These are phyloP conservation scores for Uloborus diversus DNA, from an alignment of 1,140 invertebrate genomes.

Conservation along the genomic window DNA sequence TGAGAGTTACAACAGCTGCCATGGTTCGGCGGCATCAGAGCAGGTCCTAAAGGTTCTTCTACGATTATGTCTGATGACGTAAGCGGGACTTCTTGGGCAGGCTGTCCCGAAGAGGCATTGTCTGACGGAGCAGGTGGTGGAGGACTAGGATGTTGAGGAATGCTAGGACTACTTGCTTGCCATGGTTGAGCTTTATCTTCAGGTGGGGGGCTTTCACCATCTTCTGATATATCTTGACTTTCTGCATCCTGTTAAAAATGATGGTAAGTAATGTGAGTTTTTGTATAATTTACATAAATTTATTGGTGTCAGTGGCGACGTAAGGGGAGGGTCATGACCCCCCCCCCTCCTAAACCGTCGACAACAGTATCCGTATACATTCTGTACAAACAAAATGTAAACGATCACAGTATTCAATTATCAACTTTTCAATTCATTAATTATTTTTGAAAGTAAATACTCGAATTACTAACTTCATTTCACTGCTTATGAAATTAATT, in stretches of 20 bases:
- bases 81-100: neutral
- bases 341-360: no score
- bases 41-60: neutral
- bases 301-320: no score
- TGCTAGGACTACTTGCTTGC: constrained; percentile 26
- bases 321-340: no score
- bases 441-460: no score
- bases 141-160: constrained; percentile 49
- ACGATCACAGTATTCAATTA: no score
- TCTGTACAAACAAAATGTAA: no score
- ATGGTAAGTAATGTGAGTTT: no score
- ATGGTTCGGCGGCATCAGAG: constrained; percentile 8
- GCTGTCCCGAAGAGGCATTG: neutral
- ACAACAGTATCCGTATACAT: no score
- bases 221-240: constrained; percentile 65
- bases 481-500: no score
- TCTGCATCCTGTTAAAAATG: constrained; percentile 58
- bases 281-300: no score
- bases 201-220: constrained; percentile 63
- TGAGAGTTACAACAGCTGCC: constrained; percentile 18
- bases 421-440: no score
- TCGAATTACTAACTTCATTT: no score
- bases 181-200: constrained; percentile 60
- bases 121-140: constrained; percentile 39
- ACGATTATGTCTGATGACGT: neutral